Evolutionary conservation across 2,113 vertebrate genomes (phyloP).

Genomic region (Melanocharis versteri): DNA sequence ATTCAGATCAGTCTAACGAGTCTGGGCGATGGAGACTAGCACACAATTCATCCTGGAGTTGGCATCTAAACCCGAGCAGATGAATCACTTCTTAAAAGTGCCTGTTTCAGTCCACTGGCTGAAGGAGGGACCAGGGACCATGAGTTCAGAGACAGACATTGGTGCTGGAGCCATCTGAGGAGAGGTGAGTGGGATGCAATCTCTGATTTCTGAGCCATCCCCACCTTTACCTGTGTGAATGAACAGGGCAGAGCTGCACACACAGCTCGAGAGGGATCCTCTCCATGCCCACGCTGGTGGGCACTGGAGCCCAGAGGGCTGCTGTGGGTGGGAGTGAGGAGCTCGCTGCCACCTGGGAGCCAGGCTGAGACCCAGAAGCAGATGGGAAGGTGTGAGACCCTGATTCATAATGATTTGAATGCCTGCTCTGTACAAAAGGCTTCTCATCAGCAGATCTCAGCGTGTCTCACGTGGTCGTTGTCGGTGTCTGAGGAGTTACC

Average conservation of each 20-base stretch:
- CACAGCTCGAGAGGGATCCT: background rate
- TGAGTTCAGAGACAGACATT: background rate
- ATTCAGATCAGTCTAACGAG: background rate
- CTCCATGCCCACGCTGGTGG: fast-evolving
- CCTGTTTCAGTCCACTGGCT: background rate
- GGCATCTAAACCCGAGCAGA: background rate
- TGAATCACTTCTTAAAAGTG: background rate
- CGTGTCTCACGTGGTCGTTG: fast-evolving
- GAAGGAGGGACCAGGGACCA: background rate
- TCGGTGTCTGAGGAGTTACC: background rate
- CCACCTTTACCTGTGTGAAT: background rate
- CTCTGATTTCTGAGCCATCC: background rate
- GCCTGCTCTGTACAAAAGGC: background rate
- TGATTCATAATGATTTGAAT: background rate
- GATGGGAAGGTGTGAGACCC: background rate
- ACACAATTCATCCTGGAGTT: background rate
- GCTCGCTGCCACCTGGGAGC: background rate
- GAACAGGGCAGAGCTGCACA: background rate
- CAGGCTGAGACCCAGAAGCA: background rate
- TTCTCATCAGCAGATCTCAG: background rate
- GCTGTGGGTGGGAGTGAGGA: background rate
- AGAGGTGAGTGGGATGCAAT: background rate
- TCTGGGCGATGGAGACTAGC: background rate
- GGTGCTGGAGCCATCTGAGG: background rate
- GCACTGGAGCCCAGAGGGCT: background rate